Conservation (phyloP, 2,113 vertebrate genomes). For the Protobothrops flavoviridis region DNA sequence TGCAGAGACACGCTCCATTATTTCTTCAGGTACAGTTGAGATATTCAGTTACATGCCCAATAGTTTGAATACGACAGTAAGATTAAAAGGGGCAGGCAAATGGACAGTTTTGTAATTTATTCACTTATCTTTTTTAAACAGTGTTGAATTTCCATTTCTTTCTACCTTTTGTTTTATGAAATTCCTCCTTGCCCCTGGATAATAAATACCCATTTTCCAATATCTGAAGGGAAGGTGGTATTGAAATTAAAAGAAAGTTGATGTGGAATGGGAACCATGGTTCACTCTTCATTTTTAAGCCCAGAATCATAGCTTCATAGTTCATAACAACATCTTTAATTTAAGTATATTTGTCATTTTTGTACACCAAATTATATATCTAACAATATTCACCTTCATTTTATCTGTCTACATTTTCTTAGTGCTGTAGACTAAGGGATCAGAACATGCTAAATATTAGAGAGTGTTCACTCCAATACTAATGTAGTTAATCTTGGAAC, state of each 20-base stretch:
- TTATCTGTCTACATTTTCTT: constrained; percentile 15
- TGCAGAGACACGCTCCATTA: constrained; percentile 99
- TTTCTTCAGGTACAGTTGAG: constrained; percentile 99
- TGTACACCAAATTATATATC: not conserved
- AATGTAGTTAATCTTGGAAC: constrained; percentile 44
- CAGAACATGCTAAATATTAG: constrained; percentile 20
- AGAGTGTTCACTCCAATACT: constrained; percentile 34
- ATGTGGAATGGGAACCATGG: not conserved
- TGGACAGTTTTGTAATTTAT: constrained; percentile 89
- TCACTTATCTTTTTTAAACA: constrained; percentile 76
- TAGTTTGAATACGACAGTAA: constrained; percentile 85
- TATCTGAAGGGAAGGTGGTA: constrained; percentile 44
- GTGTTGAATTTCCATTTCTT: constrained; percentile 72
- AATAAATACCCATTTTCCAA: constrained; percentile 59
- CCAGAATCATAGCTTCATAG: not conserved
- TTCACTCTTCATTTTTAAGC: constrained; percentile 4
- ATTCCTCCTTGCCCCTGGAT: constrained; percentile 54
- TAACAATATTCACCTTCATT: constrained; percentile 10
- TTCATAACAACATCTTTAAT: constrained; percentile 10
- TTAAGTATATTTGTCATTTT: not conserved
- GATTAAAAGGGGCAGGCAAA: constrained; percentile 86
- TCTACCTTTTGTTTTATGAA: constrained; percentile 66
- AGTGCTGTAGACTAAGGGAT: constrained; percentile 39
- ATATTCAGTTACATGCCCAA: constrained; percentile 91
- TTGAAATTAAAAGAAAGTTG: constrained; percentile 57